These are phyloP conservation scores for Nannoperca australis DNA, from an alignment of 2,797 vertebrate genomes.

Conservation along the genomic window DNA sequence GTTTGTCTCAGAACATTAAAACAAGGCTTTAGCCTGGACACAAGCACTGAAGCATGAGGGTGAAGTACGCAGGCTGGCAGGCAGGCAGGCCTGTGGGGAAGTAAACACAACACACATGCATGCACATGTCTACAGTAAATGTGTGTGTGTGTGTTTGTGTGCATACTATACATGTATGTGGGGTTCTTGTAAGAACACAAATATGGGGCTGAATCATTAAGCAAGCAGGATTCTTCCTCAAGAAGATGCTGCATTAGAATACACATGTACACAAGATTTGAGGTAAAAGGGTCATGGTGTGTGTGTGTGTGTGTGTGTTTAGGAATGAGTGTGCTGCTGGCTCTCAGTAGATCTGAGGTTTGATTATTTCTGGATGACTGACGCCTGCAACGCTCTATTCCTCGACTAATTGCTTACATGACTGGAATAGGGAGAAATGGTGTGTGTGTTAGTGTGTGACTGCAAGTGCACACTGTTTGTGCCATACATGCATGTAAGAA, in stretches of 20 bases:
- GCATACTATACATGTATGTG: neutral
- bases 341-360: slow-evolving; percentile 57
- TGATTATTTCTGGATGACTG: slow-evolving; percentile 73
- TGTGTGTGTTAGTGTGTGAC: neutral
- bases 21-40: slow-evolving; percentile 27
- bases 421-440: slow-evolving; percentile 55
- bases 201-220: neutral
- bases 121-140: neutral
- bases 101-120: slow-evolving; percentile 21
- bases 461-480: neutral
- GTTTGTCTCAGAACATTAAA: slow-evolving; percentile 51
- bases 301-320: slow-evolving; percentile 15
- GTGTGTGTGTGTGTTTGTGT: neutral
- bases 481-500: neutral
- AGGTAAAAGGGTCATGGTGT: neutral
- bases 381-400: slow-evolving; percentile 54
- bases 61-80: slow-evolving; percentile 15
- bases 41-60: slow-evolving; percentile 35
- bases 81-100: slow-evolving; percentile 21
- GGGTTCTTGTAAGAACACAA: neutral
- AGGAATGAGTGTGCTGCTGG: slow-evolving; percentile 28
- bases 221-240: neutral
- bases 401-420: slow-evolving; percentile 69
- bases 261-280: neutral
- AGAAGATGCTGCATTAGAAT: slow-evolving; percentile 5